These are phyloP conservation scores for Listronotus bonariensis DNA, from an alignment of 1,140 invertebrate genomes.

Conservation along the genomic window DNA sequence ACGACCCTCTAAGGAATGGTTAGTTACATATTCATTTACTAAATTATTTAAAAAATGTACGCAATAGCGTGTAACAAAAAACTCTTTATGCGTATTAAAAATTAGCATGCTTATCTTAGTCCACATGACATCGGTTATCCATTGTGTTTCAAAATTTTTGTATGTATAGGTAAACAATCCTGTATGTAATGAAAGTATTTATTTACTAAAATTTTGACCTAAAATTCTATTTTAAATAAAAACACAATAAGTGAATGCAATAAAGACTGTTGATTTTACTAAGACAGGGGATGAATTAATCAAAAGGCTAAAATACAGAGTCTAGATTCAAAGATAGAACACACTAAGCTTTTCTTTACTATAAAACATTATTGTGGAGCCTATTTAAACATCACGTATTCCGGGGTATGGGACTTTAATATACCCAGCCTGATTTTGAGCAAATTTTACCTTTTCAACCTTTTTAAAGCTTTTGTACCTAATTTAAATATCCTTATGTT, in stretches of 20 bases:
- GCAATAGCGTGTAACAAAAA: too few relatives aligned
- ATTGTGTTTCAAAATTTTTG: too few relatives aligned
- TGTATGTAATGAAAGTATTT: too few relatives aligned
- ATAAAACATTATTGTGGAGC: constrained; percentile 13
- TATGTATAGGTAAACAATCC: too few relatives aligned
- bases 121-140: too few relatives aligned
- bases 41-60: too few relatives aligned
- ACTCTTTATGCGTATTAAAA: too few relatives aligned
- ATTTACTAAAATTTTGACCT: too few relatives aligned
- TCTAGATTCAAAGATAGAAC: constrained; percentile 27
- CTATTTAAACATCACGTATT: constrained; percentile 27
- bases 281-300: constrained; percentile 26
- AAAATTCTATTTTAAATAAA: constrained; percentile 8
- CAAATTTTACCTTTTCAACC: constrained; percentile 29
- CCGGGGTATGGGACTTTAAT: constrained; percentile 14
- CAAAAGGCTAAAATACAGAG: constrained; percentile 16
- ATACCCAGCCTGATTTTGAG: constrained; percentile 15
- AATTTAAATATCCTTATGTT: constrained; percentile 20
- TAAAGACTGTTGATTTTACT: constrained; percentile 13
- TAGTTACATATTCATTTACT: too few relatives aligned
- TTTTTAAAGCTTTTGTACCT: constrained; percentile 9
- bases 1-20: too few relatives aligned
- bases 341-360: constrained; percentile 23
- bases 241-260: constrained; percentile 25
- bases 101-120: too few relatives aligned